These are phyloP conservation scores for Odontamblyopus rebecca DNA, from an alignment of 2,797 vertebrate species.

Conservation along the genomic window DNA sequence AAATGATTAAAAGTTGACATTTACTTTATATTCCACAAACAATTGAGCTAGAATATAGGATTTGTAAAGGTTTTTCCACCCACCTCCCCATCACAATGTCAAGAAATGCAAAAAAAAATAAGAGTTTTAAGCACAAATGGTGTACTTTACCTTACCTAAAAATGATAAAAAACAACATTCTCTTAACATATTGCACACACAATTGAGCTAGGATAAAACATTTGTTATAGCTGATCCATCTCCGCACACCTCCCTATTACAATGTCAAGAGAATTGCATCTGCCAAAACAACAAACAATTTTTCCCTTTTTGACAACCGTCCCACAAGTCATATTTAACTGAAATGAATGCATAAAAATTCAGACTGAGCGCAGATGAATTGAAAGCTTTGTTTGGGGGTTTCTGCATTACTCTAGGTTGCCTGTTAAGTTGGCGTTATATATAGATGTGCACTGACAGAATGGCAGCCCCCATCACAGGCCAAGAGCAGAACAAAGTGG, in stretches of 20 bases:
- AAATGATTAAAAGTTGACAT: background rate
- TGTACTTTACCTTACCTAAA: background rate
- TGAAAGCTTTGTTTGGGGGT: conserved; percentile 10
- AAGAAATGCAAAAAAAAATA: conserved; percentile 24
- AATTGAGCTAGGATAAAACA: conserved; percentile 35
- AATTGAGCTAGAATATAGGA: conserved; percentile 31
- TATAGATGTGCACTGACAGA: conserved; percentile 65
- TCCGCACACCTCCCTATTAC: conserved; percentile 52
- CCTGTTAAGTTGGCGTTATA: conserved; percentile 40
- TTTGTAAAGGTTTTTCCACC: conserved; percentile 43
- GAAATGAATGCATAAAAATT: conserved; percentile 42
- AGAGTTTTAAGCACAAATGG: background rate
- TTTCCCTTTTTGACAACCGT: conserved; percentile 39
- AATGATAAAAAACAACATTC: conserved; percentile 28
- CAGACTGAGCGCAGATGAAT: conserved; percentile 22
- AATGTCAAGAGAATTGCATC: conserved; percentile 47
- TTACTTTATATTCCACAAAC: background rate
- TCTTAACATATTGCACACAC: conserved; percentile 29
- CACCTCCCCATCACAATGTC: conserved; percentile 56
- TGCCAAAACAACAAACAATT: conserved; percentile 43
- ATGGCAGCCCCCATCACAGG: conserved; percentile 76
- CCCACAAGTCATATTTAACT: conserved; percentile 38
- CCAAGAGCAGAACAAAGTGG: conserved; percentile 57
- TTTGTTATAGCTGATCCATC: conserved; percentile 54
- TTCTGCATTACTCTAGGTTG: conserved; percentile 16